Evolutionary conservation across 2,888 invertebrate genomes (phyloP).

Genomic region (Girardia tigrina): DNA sequence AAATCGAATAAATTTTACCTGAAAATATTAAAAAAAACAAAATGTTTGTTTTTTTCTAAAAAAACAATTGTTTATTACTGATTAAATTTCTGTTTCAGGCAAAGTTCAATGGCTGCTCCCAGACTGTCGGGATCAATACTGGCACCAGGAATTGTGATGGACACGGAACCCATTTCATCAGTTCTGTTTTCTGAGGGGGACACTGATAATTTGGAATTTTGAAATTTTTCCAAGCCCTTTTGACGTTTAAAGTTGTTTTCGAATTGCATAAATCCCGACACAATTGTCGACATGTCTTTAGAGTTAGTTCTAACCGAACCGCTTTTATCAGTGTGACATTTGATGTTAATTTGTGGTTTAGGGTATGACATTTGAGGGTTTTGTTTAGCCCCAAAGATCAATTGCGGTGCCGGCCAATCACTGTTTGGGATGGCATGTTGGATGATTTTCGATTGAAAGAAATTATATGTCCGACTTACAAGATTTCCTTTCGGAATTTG

Average conservation of each 20-base stretch:
- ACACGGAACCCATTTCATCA: not conserved
- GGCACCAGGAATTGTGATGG: not conserved
- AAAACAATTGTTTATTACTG: too few relatives aligned
- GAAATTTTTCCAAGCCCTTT: not conserved
- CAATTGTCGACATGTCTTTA: conserved; percentile 17
- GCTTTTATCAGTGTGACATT: not conserved
- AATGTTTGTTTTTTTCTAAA: too few relatives aligned
- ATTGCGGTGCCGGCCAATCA: conserved; percentile 6
- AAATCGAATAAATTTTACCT: too few relatives aligned
- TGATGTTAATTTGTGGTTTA: not conserved
- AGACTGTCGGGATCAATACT: not conserved
- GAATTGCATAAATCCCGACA: conserved; percentile 15
- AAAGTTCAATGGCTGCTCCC: conserved; percentile 1
- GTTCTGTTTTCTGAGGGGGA: not conserved
- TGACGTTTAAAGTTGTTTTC: conserved; percentile 5
- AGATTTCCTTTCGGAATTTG: not conserved
- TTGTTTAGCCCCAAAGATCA: not conserved
- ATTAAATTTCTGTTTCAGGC: conserved; percentile 17
- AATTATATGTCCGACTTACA: not conserved
- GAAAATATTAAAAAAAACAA: too few relatives aligned
- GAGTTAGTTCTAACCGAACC: not conserved
- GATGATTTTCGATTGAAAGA: conserved; percentile 12
- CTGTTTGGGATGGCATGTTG: conserved; percentile 2
- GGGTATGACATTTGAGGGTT: not conserved
- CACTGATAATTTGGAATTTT: not conserved